Evolutionary conservation across 2,113 vertebrate species (phyloP).

Genomic region (Xyliphius kryptos): DNA sequence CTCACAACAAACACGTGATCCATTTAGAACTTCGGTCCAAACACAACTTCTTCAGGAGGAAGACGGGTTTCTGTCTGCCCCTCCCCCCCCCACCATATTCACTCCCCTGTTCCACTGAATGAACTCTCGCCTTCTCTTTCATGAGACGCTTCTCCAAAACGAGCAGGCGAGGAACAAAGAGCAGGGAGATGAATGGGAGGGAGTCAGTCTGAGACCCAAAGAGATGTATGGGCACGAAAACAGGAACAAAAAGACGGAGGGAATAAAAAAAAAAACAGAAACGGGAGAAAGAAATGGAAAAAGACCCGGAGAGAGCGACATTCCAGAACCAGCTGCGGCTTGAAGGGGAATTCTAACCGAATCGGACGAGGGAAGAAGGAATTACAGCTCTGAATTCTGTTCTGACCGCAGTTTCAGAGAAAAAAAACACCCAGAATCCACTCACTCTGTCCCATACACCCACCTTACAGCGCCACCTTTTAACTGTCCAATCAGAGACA

Average conservation of each 20-base stretch:
- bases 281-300: conserved; percentile 40
- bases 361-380: conserved; percentile 59
- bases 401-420: conserved; percentile 9
- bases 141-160: not conserved
- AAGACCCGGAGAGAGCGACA: conserved; percentile 49
- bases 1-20: too few species aligned
- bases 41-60: too few species aligned
- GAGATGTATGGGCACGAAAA: not conserved
- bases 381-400: conserved; percentile 52
- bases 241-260: not conserved
- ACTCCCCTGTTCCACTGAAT: too few species aligned
- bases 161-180: not conserved
- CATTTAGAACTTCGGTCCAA: too few species aligned
- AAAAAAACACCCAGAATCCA: not conserved
- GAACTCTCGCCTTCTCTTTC: too few species aligned
- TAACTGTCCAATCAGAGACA: too few species aligned
- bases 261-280: conserved; percentile 35
- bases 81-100: too few species aligned
- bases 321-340: conserved; percentile 70
- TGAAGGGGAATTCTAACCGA: conserved; percentile 64
- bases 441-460: too few species aligned
- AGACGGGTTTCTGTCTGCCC: too few species aligned
- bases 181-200: not conserved
- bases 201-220: too few species aligned
- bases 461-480: too few species aligned